Base-by-base conservation (phyloP, 2,888 invertebrate genomes). In the Nomada fucata region DNA sequence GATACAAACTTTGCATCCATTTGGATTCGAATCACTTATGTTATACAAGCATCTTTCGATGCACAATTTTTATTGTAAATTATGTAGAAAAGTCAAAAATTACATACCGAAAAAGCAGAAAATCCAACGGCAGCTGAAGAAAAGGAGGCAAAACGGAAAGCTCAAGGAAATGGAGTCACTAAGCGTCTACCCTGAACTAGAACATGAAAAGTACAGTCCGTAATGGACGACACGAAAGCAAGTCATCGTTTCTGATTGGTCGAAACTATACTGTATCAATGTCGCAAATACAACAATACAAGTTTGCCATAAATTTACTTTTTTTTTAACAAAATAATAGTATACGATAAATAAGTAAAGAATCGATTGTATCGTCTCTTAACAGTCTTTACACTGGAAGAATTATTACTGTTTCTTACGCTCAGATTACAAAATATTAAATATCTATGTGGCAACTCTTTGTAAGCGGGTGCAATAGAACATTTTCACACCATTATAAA, bases 141-240 rank as follows among this genome's bases (percentile, higher is more conserved):
- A 75, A 75, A 70, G 60, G 72, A 76, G 70, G 67, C 47, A 67
- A 81, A 83, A 81, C 70, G 72, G 53, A 53, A 70, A 67, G 81
- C 69, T 73, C 75, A 57, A 83, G 72, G 75, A 85, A 85, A 83
- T 85, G 84, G 83, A 85, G 83, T 79, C 80, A 72, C 73, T 60
- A 84, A 84, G 84, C 83, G 84, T 83, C 83, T 74, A 70, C 61
- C 79, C 68, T 61, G 67, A 63, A 76, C 61, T 72, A 76, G 76
- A 69, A 55, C 60, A 52, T 23, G 11, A 44, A 76, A 71, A 57
- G 76, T 57, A 13, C 72, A 29, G 50, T 74, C 36, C 47, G 59
- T 55, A 82, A 73, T 82, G 83, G 55, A 20, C 79, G 84, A 73
- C 57, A 53, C 18, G 4, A 36, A 18, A 11, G 23, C 11, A 10